Evolutionary conservation across 1,140 invertebrate genomes (phyloP).

Genomic region (Hormaphis cornu): DNA sequence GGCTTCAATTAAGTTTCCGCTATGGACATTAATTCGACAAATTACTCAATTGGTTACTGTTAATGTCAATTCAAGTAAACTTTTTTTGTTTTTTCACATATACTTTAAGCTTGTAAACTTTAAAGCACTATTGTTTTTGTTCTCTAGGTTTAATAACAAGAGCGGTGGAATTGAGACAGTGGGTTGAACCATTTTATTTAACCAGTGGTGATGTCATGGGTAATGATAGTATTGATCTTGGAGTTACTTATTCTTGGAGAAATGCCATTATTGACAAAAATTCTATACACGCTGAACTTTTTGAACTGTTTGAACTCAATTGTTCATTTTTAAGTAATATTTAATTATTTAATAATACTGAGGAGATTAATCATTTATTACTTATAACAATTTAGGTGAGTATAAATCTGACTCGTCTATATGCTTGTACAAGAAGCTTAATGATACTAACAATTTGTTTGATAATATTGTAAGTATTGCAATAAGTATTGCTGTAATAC

Average conservation of each 20-base stretch:
- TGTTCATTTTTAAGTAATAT: slow-evolving; percentile 25
- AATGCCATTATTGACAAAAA: slow-evolving; percentile 27
- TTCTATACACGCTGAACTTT: slow-evolving; percentile 14
- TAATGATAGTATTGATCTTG: slow-evolving; percentile 16
- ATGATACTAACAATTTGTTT: background rate
- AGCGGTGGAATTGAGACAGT: slow-evolving; percentile 23
- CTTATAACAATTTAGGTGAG: background rate
- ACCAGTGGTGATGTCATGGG: slow-evolving; percentile 16
- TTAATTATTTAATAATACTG: background rate
- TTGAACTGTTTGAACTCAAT: slow-evolving; percentile 18
- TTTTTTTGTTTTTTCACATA: background rate
- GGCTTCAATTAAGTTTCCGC: background rate
- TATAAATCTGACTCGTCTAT: slow-evolving; percentile 2
- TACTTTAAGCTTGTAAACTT: background rate
- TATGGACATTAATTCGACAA: slow-evolving; percentile 11
- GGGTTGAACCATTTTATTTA: slow-evolving; percentile 27
- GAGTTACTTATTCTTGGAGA: slow-evolving; percentile 25
- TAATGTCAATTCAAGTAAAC: slow-evolving; percentile 19
- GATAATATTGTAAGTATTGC: background rate
- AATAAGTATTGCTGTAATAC: background rate
- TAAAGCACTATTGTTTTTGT: background rate
- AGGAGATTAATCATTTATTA: background rate
- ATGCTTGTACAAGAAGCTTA: background rate
- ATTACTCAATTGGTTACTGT: slow-evolving; percentile 26
- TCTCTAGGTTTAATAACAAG: slow-evolving; percentile 16